These are phyloP conservation scores for Dreissena rostriformis DNA, from an alignment of 1,140 invertebrate species.

Conservation along the genomic window DNA sequence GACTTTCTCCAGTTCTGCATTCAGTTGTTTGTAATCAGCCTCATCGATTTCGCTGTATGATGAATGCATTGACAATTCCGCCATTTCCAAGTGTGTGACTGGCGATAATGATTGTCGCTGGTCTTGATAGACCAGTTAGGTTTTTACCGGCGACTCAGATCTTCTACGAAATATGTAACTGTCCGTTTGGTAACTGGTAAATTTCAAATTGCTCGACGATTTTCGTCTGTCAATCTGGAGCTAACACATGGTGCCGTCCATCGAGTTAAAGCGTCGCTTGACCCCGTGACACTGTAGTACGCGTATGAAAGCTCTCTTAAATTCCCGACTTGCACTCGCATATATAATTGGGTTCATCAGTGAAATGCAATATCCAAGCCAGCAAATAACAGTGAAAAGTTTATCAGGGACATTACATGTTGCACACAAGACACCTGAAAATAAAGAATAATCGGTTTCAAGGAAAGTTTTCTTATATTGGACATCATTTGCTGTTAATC, in stretches of 20 bases:
- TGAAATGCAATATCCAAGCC: conserved; percentile 87
- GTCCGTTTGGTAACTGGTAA: background rate
- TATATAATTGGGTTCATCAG: conserved; percentile 99
- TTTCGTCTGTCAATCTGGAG: background rate
- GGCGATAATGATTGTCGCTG: background rate
- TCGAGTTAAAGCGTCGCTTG: conserved; percentile 53
- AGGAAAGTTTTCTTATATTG: too few relatives aligned
- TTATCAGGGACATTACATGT: conserved; percentile 73
- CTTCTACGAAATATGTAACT: background rate
- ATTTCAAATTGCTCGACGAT: background rate
- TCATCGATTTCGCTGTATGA: too few relatives aligned
- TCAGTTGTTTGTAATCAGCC: too few relatives aligned
- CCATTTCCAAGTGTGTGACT: background rate
- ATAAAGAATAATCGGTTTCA: background rate
- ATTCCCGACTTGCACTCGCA: conserved; percentile 97
- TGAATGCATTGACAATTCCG: too few relatives aligned
- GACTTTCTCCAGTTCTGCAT: too few relatives aligned
- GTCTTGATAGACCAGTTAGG: conserved; percentile 29
- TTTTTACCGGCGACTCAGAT: conserved; percentile 9
- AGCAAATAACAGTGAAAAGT: conserved; percentile 81
- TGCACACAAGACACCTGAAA: conserved; percentile 80
- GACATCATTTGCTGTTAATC: too few relatives aligned
- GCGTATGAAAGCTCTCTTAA: conserved; percentile 86
- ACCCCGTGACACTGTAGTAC: conserved; percentile 62
- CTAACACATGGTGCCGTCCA: conserved; percentile 13